A percentile compares a stretch with the other conserved stretches of the same genome.
Conservation (phyloP, 2,113 vertebrate species). For the Rhinoderma darwinii region DNA sequence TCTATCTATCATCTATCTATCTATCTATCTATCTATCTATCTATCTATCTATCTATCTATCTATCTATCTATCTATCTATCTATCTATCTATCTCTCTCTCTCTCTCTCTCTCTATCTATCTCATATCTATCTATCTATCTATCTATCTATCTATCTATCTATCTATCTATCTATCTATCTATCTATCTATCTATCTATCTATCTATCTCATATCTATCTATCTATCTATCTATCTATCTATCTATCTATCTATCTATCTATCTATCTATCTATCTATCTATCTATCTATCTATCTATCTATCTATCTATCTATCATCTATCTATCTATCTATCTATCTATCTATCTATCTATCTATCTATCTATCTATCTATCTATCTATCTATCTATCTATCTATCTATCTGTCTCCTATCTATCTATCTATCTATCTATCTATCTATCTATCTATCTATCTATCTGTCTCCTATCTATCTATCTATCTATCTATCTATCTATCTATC, state of each 20-base stretch:
- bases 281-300: background rate
- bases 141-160: background rate
- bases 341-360: background rate
- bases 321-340: background rate
- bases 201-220: conserved; percentile 37
- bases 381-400: background rate
- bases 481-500: background rate
- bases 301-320: background rate
- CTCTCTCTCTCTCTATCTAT: background rate
- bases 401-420: background rate
- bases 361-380: background rate
- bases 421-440: background rate
- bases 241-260: background rate
- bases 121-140: background rate
- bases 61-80: background rate
- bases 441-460: too few species aligned
- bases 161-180: background rate
- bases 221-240: background rate
- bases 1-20: background rate
- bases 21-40: background rate
- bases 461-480: background rate
- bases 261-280: background rate
- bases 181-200: background rate
- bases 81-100: background rate
- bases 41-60: background rate